A percentile compares a stretch with the other conserved stretches of the same genome.
These are phyloP conservation scores for Caenorhabditis panamensis DNA, from an alignment of 2,888 invertebrate species.

Conservation along the genomic window DNA sequence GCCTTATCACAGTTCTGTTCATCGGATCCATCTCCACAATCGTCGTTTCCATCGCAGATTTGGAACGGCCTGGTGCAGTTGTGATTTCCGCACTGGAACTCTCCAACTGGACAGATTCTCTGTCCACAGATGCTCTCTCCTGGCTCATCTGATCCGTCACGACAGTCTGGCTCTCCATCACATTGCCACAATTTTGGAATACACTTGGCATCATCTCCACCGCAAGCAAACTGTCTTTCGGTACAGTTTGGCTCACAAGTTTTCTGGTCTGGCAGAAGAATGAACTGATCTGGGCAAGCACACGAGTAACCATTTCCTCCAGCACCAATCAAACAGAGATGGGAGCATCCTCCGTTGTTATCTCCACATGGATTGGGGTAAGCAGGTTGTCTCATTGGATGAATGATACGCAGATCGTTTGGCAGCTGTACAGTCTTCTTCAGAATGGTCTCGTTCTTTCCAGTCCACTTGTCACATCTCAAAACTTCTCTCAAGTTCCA, in stretches of 20 bases:
- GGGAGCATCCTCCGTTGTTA: conserved; percentile 96
- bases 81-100: conserved; percentile 94
- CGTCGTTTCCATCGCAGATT: conserved; percentile 76
- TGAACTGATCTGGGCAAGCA: conserved; percentile 95
- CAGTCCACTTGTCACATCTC: conserved; percentile 92
- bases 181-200: conserved; percentile 90
- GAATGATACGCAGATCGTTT: conserved; percentile 79
- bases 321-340: conserved; percentile 90
- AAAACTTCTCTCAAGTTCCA: conserved; percentile 94
- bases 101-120: conserved; percentile 84
- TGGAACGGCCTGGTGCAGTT: conserved; percentile 94
- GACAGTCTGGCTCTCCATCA: conserved; percentile 87
- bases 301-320: conserved; percentile 86
- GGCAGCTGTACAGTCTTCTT: conserved; percentile 80
- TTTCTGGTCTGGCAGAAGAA: conserved; percentile 83
- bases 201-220: conserved; percentile 84
- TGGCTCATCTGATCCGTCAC: conserved; percentile 94
- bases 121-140: conserved; percentile 76
- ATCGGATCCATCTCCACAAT: conserved; percentile 80
- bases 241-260: conserved; percentile 88
- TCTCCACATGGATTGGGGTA: conserved; percentile 91
- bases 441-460: conserved; percentile 81
- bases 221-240: conserved; percentile 89
- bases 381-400: conserved; percentile 86
- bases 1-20: conserved; percentile 80